A percentile compares a stretch with the other conserved stretches of the same genome.
Evolutionary conservation across 2,113 vertebrate genomes (phyloP).

Genomic region (Tachycineta bicolor): DNA sequence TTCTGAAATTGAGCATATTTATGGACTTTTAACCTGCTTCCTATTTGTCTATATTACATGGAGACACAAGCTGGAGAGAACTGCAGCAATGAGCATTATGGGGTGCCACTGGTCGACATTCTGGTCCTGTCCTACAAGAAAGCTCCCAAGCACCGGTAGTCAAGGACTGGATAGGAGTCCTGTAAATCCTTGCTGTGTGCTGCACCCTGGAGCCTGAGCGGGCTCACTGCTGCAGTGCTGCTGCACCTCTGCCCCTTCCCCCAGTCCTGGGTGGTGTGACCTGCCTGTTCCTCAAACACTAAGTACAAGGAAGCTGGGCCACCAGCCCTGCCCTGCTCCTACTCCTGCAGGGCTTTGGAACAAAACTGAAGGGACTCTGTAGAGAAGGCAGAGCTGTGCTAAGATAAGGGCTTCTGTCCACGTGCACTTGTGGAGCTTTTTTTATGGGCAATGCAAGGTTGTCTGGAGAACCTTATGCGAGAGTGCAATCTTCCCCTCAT

Average conservation of each 20-base stretch:
- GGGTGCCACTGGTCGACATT: not conserved
- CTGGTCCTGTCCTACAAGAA: not conserved
- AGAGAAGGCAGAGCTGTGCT: not conserved
- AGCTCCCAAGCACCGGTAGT: not conserved
- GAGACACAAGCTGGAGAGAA: not conserved
- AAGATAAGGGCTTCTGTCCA: not conserved
- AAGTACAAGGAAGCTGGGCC: not conserved
- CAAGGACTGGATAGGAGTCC: not conserved
- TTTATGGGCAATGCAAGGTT: not conserved
- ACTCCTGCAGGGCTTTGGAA: not conserved
- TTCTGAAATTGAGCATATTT: not conserved
- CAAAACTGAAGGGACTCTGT: not conserved
- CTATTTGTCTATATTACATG: not conserved
- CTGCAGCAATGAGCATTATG: not conserved
- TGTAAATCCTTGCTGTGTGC: not conserved
- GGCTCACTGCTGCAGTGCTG: not conserved
- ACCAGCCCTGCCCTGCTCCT: fast-evolving
- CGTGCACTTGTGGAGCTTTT: not conserved
- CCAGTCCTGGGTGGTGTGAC: not conserved
- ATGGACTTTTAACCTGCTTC: not conserved
- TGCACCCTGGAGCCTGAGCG: not conserved
- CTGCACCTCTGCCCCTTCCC: not conserved
- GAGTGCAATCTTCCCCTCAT: not conserved
- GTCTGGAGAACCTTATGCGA: not conserved
- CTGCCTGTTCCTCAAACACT: not conserved